Conservation (phyloP, 2,888 invertebrate species). For the Timandra comae region DNA sequence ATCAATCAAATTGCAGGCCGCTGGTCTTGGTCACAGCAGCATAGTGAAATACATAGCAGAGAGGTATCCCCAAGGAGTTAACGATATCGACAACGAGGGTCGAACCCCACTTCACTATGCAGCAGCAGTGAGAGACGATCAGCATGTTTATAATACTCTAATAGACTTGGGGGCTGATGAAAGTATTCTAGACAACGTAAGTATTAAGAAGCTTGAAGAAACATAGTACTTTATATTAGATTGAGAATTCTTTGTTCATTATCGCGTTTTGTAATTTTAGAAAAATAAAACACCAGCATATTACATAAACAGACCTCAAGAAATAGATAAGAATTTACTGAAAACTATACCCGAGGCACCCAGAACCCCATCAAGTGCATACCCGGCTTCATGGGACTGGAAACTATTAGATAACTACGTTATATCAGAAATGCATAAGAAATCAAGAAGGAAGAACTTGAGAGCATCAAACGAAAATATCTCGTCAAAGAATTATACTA, state of each 20-base stretch:
- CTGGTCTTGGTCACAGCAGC: constrained; percentile 86
- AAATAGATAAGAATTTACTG: constrained; percentile 84
- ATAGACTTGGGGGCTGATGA: constrained; percentile 90
- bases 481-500: constrained; percentile 64
- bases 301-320: constrained; percentile 85
- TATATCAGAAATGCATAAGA: constrained; percentile 60
- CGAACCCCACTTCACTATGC: constrained; percentile 93
- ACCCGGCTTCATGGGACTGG: constrained; percentile 85
- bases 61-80: constrained; percentile 81
- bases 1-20: constrained; percentile 80
- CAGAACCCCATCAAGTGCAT: constrained; percentile 82
- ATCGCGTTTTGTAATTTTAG: constrained; percentile 65
- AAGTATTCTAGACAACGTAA: constrained; percentile 88
- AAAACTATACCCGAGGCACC: constrained; percentile 88
- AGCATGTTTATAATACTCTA: constrained; percentile 85
- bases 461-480: constrained; percentile 64
- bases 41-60: constrained; percentile 85
- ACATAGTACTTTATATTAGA: too few relatives aligned
- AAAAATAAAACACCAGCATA: constrained; percentile 88
- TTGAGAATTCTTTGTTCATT: too few relatives aligned
- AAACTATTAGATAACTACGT: constrained; percentile 75
- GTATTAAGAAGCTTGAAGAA: too few relatives aligned
- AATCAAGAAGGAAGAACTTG: constrained; percentile 52
- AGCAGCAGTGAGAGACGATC: constrained; percentile 86
- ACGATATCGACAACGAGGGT: constrained; percentile 86